Percentiles rank a stretch among this genome's conserved stretches.
phyloP scores from a whole-genome alignment of 2,113 vertebrate genomes.

The Zapornia atra region DNA sequence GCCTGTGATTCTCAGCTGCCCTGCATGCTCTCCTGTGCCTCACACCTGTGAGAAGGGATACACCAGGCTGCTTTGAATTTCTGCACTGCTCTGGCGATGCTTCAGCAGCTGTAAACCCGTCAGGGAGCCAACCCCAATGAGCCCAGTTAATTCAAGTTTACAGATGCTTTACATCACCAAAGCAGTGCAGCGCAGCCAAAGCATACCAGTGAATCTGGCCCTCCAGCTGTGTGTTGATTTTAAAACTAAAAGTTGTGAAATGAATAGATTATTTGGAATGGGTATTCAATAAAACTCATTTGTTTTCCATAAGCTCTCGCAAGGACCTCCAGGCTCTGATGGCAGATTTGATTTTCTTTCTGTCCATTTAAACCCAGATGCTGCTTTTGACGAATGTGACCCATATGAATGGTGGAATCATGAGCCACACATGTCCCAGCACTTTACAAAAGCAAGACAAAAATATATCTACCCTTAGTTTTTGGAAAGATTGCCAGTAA shows the following conservation, averaged over 20 bases:
- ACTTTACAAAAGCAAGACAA: background rate
- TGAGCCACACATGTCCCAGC: fast-evolving
- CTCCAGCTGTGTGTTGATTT: background rate
- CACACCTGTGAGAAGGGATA: background rate
- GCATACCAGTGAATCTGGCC: background rate
- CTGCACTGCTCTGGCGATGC: background rate
- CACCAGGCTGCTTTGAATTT: background rate
- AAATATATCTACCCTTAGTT: background rate
- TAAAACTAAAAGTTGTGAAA: background rate
- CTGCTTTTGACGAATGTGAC: background rate
- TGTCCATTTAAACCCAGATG: background rate
- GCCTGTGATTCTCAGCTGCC: background rate
- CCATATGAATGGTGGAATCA: background rate
- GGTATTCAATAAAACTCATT: background rate
- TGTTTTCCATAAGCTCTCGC: constrained; percentile 3
- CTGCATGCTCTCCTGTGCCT: background rate
- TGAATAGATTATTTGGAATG: constrained; percentile 6
- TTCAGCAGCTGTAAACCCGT: background rate
- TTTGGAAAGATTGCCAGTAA: background rate
- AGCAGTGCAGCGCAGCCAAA: background rate
- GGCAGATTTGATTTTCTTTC: constrained; percentile 29
- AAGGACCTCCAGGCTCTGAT: background rate
- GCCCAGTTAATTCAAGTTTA: background rate
- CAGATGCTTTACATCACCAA: constrained; percentile 2
- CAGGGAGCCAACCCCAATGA: background rate